Percentiles rank a stretch among this genome's conserved stretches.
These are phyloP conservation scores for Lucilia sericata DNA, from an alignment of 1,140 invertebrate genomes.

Conservation along the genomic window DNA sequence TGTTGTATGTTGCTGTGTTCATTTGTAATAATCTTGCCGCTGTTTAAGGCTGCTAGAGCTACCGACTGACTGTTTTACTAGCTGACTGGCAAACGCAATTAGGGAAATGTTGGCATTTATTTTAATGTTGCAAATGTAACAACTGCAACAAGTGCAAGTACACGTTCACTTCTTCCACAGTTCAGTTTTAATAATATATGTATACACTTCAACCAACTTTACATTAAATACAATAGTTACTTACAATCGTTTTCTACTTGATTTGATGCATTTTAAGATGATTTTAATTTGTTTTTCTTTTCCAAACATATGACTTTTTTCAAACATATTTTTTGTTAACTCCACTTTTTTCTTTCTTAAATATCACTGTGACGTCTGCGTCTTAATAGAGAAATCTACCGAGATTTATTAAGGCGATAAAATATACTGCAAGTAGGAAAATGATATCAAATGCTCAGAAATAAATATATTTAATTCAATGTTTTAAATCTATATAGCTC, in stretches of 20 bases:
- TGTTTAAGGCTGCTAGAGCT: not conserved
- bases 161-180: constrained; percentile 2
- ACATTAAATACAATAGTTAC: not conserved
- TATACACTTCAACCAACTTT: not conserved
- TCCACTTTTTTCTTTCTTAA: not conserved
- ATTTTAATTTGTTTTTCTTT: constrained; percentile 19
- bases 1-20: not conserved
- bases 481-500: not conserved
- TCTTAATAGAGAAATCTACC: not conserved
- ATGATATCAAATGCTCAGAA: not conserved
- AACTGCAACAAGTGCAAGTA: constrained; percentile 35
- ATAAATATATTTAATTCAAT: constrained; percentile 7
- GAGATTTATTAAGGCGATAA: constrained; percentile 11
- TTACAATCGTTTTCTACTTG: constrained; percentile 23
- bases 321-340: not conserved
- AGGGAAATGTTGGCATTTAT: constrained; percentile 41
- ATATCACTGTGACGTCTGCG: not conserved
- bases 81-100: constrained; percentile 28
- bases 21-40: not conserved
- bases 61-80: not conserved
- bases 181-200: not conserved
- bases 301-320: not conserved
- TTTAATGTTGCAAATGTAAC: constrained; percentile 6
- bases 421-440: not conserved
- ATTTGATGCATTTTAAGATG: constrained; percentile 29